Evolutionary conservation across 2,797 vertebrate species (phyloP).

Genomic region (Malurus leucopterus): DNA sequence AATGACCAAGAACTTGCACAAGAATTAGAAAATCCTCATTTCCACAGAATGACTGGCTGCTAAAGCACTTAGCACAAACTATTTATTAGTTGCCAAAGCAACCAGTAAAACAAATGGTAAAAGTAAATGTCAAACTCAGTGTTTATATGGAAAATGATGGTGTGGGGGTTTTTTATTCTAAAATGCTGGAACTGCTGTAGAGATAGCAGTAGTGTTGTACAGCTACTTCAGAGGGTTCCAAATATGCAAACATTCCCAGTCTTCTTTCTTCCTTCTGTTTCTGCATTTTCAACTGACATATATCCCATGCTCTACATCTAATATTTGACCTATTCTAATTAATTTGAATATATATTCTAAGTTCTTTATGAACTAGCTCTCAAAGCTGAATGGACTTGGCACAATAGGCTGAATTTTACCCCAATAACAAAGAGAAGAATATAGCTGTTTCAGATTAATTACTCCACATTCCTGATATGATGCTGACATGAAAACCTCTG

Average conservation of each 20-base stretch:
- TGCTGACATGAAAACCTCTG: not conserved
- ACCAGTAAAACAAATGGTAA: conserved; percentile 63
- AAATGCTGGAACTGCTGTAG: conserved; percentile 26
- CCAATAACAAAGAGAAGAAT: not conserved
- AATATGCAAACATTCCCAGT: not conserved
- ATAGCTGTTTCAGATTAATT: not conserved
- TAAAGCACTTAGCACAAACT: conserved; percentile 54
- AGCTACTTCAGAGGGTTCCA: not conserved
- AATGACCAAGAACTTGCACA: conserved; percentile 6
- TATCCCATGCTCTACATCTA: not conserved
- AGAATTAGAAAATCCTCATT: conserved; percentile 27
- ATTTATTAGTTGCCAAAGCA: conserved; percentile 64
- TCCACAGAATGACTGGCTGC: conserved; percentile 40
- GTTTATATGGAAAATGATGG: conserved; percentile 61
- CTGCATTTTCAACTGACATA: not conserved
- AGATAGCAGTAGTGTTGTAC: not conserved
- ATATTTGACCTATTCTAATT: not conserved
- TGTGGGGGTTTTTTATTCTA: not conserved
- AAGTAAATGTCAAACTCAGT: conserved; percentile 50
- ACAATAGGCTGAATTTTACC: not conserved
- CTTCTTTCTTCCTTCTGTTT: not conserved
- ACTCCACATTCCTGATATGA: not conserved
- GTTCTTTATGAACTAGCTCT: not conserved
- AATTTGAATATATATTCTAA: not conserved
- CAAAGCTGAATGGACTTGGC: not conserved